Conservation (phyloP, 2,888 invertebrate species). For the Ptychoptera contaminata region DNA sequence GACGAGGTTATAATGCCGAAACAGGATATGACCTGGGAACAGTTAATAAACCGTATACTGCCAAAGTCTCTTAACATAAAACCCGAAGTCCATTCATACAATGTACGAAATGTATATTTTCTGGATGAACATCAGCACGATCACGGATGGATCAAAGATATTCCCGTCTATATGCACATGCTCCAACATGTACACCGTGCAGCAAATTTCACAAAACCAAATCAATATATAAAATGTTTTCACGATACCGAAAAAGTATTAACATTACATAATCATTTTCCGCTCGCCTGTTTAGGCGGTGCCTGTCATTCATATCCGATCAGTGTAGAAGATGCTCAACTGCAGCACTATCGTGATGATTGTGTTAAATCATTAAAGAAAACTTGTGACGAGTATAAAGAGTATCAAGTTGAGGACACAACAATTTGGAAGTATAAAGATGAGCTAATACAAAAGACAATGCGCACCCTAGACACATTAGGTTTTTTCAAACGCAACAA, state of each 20-base stretch:
- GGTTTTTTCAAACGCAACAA: conserved; percentile 36
- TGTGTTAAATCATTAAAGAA: conserved; percentile 79
- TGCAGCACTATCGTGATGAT: conserved; percentile 88
- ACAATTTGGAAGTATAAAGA: conserved; percentile 81
- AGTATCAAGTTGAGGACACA: conserved; percentile 67
- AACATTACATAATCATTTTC: conserved; percentile 85
- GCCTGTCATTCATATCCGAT: conserved; percentile 73
- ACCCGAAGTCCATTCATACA: conserved; percentile 49
- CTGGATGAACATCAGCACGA: conserved; percentile 70
- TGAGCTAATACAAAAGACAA: conserved; percentile 51
- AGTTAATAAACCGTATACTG: conserved; percentile 57
- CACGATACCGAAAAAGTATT: conserved; percentile 81
- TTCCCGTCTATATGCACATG: conserved; percentile 85
- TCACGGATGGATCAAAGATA: conserved; percentile 64
- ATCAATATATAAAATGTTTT: conserved; percentile 87
- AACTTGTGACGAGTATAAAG: conserved; percentile 65
- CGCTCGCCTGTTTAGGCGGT: conserved; percentile 71
- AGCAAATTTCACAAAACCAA: conserved; percentile 82
- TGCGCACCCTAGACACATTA: conserved; percentile 50
- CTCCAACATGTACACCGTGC: conserved; percentile 80
- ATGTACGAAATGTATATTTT: conserved; percentile 85
- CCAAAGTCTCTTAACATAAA: conserved; percentile 51
- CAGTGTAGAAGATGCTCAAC: conserved; percentile 65
- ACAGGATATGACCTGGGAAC: conserved; percentile 57
- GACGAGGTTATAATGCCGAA: conserved; percentile 92